Evolutionary conservation across 1,140 invertebrate genomes (phyloP), one percentile per base, ranked within the genome.

Genomic region (Aphidius ervi): DNA sequence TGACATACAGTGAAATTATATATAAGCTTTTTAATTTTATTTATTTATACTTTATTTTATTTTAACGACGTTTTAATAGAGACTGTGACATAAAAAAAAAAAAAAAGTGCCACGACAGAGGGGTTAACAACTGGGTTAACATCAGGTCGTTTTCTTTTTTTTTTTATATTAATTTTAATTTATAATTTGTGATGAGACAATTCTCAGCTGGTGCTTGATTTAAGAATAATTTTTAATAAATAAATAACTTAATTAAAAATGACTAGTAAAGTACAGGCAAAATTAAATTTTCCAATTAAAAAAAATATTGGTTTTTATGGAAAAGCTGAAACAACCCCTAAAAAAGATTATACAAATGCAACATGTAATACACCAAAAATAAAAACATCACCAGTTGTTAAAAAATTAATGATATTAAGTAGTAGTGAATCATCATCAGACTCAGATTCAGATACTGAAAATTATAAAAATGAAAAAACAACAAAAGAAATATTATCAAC

Each of bases 381-480:
- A 4, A 68, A 31, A 39, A 76, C 75, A 23, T 67, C 65, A 1
- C 70, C 74, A 0, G 68, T 61, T 4, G 70, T 74, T 0, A 75
- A 67, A 46, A 77, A 77, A 64, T 60, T 77, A 1, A 70, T 75
- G 56, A 74, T 69, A 6, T 68, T 76, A 7, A 74, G 65, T 49
- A 74, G 73, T 56, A 75, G 73, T 49, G 74, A 76, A 31, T 75
- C 74, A 0, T 74, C 76, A 3, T 73, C 75, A 0, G 74, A 75
- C 41, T 74, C 70, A 4, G 73, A 75, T 43, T 74, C 70, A 4
- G 73, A 77, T 7, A 40, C 63, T 3, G 74, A 77, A 52, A 77
- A 77, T 60, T n/a, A 40, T 23, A 59, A 54, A 67, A 61, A 56
- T 59, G 46, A 16, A 45, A 68, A 45, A n/a, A 45, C 52, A 31